Percentiles rank a stretch among this genome's conserved stretches.
phyloP scores from a whole-genome alignment of 1,140 invertebrate species.

The Cydia strobilella region DNA sequence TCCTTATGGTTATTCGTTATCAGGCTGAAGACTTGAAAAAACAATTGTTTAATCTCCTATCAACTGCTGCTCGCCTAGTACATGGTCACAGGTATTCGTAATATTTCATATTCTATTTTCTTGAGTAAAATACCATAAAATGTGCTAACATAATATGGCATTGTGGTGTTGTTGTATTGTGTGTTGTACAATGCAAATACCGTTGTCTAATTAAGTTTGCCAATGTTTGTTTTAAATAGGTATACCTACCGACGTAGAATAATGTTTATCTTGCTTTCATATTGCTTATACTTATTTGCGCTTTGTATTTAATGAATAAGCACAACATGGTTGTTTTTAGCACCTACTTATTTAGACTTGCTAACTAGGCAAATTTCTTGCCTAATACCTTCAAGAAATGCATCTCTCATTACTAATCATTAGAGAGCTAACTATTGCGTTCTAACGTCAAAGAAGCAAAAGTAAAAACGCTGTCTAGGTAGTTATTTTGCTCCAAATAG shows the following conservation, averaged over 20 bases:
- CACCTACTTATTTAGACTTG: constrained; percentile 1
- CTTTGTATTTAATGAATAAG: background rate
- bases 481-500: background rate
- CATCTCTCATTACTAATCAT: background rate
- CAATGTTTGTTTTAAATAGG: constrained; percentile 20
- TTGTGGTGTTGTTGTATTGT: constrained; percentile 14
- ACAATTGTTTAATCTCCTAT: background rate
- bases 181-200: constrained; percentile 20
- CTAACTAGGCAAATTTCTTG: background rate
- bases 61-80: background rate
- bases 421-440: constrained; percentile 16
- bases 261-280: constrained; percentile 19
- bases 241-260: constrained; percentile 3
- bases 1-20: background rate
- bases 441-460: background rate
- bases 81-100: background rate
- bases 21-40: background rate
- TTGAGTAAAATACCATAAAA: constrained; percentile 1
- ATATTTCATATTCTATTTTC: background rate
- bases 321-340: background rate
- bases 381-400: background rate
- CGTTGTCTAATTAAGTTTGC: constrained; percentile 13
- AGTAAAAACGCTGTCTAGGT: background rate
- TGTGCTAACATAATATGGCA: constrained; percentile 11
- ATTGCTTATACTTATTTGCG: constrained; percentile 18